Evolutionary conservation across 1,140 invertebrate genomes (phyloP).

Genomic region (Bombus sylvicola): DNA sequence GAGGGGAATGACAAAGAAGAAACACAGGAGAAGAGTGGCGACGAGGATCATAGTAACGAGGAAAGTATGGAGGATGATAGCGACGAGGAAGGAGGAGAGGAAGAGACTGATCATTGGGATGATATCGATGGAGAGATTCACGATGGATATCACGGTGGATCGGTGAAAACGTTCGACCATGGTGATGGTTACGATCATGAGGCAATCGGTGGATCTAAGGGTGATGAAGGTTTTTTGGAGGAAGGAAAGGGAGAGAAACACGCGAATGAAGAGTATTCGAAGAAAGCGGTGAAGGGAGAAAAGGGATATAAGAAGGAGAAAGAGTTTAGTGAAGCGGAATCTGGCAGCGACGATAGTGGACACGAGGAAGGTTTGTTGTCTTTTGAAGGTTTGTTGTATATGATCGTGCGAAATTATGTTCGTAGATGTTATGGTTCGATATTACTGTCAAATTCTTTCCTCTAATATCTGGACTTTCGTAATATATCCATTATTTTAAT

Average conservation of each 20-base stretch:
- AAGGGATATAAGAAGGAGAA: constrained; percentile 85
- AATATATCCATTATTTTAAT: too few species aligned
- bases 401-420: not conserved
- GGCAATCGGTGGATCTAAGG: not conserved
- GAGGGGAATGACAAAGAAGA: not conserved
- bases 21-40: not conserved
- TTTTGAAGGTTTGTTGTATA: not conserved
- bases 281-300: constrained; percentile 83
- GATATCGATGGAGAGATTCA: constrained; percentile 20
- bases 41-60: not conserved
- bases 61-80: not conserved
- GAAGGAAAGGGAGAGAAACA: constrained; percentile 12
- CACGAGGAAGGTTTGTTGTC: constrained; percentile 63
- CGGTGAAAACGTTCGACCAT: not conserved
- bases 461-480: too few species aligned
- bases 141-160: not conserved
- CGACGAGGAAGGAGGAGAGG: not conserved
- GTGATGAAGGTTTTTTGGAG: constrained; percentile 17
- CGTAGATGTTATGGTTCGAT: not conserved
- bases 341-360: constrained; percentile 74
- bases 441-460: too few species aligned
- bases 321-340: constrained; percentile 83
- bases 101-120: constrained; percentile 2
- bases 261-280: constrained; percentile 82
- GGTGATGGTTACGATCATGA: not conserved